Conservation (phyloP, 2,888 invertebrate species). For the Rhaphigaster nebulosa region DNA sequence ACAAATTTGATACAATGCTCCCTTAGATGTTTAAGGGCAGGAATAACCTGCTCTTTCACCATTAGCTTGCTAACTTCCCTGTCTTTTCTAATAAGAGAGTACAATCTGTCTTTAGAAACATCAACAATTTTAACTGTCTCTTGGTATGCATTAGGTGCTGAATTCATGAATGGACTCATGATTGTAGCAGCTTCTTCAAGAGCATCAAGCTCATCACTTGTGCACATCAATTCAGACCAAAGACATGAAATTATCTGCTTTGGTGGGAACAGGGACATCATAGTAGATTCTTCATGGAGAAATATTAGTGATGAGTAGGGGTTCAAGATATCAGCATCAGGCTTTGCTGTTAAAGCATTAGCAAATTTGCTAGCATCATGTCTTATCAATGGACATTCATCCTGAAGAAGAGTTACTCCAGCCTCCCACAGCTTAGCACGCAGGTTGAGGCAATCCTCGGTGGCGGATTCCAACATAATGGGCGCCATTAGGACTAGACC, state of each 20-base stretch:
- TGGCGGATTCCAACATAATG: conserved; percentile 41
- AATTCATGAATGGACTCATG: conserved; percentile 52
- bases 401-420: conserved; percentile 72
- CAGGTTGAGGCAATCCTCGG: conserved; percentile 38
- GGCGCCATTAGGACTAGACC: conserved; percentile 56
- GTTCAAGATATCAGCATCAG: conserved; percentile 35
- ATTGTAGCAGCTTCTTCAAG: conserved; percentile 50
- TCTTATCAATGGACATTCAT: conserved; percentile 73
- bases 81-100: conserved; percentile 52
- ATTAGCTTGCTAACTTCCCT: conserved; percentile 48
- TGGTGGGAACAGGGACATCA: conserved; percentile 50
- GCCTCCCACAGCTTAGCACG: conserved; percentile 68
- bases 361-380: conserved; percentile 67
- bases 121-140: conserved; percentile 59
- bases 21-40: conserved; percentile 34
- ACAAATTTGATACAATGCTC: conserved; percentile 55
- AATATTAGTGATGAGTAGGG: conserved; percentile 52
- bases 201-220: conserved; percentile 44
- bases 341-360: conserved; percentile 44
- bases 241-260: conserved; percentile 54
- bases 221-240: conserved; percentile 58
- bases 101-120: conserved; percentile 27
- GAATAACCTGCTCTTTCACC: conserved; percentile 46
- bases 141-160: conserved; percentile 53
- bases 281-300: conserved; percentile 52